Percentiles rank a stretch among this genome's conserved stretches.
Evolutionary conservation across 2,888 invertebrate species (phyloP).

Genomic region (Thereva unica): DNA sequence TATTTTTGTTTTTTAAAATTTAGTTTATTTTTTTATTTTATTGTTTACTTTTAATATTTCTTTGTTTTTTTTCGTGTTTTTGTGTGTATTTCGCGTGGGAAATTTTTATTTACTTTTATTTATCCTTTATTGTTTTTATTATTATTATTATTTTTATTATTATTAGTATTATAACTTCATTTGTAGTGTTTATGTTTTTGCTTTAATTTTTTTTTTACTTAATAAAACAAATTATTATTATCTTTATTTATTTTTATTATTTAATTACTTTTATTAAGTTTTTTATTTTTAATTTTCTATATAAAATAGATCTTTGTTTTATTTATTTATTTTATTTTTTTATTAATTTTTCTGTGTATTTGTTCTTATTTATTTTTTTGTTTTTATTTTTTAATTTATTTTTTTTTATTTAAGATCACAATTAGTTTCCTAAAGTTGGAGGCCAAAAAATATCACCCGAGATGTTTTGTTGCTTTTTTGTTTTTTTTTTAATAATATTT

Average conservation of each 20-base stretch:
- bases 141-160: conserved; percentile 16
- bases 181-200: no score
- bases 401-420: conserved; percentile 24
- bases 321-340: no score
- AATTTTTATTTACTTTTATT: conserved; percentile 21
- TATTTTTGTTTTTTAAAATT: conserved; percentile 23
- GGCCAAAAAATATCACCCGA: conserved; percentile 39
- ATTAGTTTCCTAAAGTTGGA: conserved; percentile 34
- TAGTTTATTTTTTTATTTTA: conserved; percentile 30
- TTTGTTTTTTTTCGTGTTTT: conserved; percentile 37
- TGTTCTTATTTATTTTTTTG: not conserved
- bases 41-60: conserved; percentile 45
- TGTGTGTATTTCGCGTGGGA: conserved; percentile 39
- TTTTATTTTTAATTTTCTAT: conserved; percentile 16
- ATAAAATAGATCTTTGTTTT: conserved; percentile 18
- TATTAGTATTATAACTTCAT: no score
- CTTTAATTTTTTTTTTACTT: no score
- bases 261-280: conserved; percentile 19
- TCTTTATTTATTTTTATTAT: conserved; percentile 17
- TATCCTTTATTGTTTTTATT: conserved; percentile 11
- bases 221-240: no score
- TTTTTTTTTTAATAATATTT: conserved; percentile 22
- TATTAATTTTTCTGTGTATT: not conserved
- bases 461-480: conserved; percentile 36
- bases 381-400: not conserved